A percentile compares a stretch with the other conserved stretches of the same genome.
Conservation (phyloP, 2,888 invertebrate species). For the Drosophila tanythrix region DNA sequence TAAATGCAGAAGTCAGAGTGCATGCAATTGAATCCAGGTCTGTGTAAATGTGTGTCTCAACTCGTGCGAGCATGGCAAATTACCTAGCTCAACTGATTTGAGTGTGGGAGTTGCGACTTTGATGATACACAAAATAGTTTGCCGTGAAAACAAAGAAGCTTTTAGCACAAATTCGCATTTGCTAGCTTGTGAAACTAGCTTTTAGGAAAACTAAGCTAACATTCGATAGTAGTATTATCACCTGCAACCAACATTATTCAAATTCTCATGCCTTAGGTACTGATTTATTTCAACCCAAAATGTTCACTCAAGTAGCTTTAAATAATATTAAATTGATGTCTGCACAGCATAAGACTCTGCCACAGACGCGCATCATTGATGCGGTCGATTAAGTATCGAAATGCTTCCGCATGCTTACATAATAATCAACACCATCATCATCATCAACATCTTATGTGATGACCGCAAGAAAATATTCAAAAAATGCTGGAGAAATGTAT, state of each 20-base stretch:
- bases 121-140: neutral
- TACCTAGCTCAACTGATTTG: constrained; percentile 14
- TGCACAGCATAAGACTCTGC: neutral
- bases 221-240: neutral
- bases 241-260: neutral
- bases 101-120: constrained; percentile 5
- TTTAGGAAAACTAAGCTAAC: neutral
- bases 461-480: constrained; percentile 29
- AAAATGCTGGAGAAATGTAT: constrained; percentile 54
- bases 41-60: neutral
- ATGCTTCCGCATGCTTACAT: constrained; percentile 46
- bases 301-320: constrained; percentile 3
- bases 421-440: constrained; percentile 13
- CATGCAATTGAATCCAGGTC: constrained; percentile 30
- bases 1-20: constrained; percentile 41
- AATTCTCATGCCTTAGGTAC: neutral
- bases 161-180: neutral
- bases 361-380: neutral
- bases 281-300: neutral
- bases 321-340: constrained; percentile 3
- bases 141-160: neutral
- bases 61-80: constrained; percentile 22
- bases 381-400: constrained; percentile 26
- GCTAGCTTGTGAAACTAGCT: neutral
- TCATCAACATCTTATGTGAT: constrained; percentile 5